phyloP scores from a whole-genome alignment of 2,113 vertebrate species.

The western clawed frog (Xenopus tropicalis) region UCB_Xtro_10.0 CM004446.2:88497501-88498000 shows the following conservation, averaged over 20 bases:
- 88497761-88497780: neutral
- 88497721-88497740: neutral
- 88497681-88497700: neutral
- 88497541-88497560: too few species aligned
- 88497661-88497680: neutral
- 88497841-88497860: conserved; percentile 23
- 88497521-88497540: too few species aligned
- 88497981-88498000: neutral
- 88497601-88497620: too few species aligned
- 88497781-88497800: neutral
- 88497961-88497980: neutral
- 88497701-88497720: neutral
- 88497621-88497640: neutral
- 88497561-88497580: too few species aligned
- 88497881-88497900: conserved; percentile 39
- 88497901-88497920: conserved; percentile 31
- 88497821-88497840: neutral
- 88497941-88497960: neutral
- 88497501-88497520: too few species aligned
- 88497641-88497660: neutral
- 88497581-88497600: too few species aligned
- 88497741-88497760: neutral
- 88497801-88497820: neutral
- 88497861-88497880: conserved; percentile 38
- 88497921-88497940: conserved; percentile 1